These are phyloP conservation scores for Colistium nudipinnis DNA, from an alignment of 2,113 vertebrate genomes.

Conservation along the genomic window DNA sequence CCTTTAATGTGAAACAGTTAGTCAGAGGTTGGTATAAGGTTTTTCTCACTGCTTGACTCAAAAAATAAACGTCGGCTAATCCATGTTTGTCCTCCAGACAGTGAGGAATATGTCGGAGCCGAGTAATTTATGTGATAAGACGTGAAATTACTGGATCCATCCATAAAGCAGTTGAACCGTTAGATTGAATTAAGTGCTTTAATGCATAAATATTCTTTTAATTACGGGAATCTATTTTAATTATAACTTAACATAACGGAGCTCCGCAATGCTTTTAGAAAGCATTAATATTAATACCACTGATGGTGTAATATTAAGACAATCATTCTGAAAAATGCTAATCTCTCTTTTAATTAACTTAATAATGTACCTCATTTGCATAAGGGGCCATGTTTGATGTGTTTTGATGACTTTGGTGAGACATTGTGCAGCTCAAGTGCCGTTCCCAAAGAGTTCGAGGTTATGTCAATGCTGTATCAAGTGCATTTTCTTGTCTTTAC, in stretches of 20 bases:
- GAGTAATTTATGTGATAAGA: not conserved
- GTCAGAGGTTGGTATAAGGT: not conserved
- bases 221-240: not conserved
- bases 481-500: not conserved
- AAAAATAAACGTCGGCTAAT: not conserved
- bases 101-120: not conserved
- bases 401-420: slow-evolving; percentile 35
- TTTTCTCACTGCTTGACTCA: not conserved
- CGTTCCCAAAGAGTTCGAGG: slow-evolving; percentile 10
- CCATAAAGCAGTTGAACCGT: not conserved
- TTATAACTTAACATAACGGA: not conserved
- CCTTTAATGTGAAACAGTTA: slow-evolving; percentile 27
- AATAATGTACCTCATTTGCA: slow-evolving; percentile 33
- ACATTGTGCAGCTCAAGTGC: slow-evolving; percentile 19
- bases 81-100: slow-evolving; percentile 1
- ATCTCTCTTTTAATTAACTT: slow-evolving; percentile 28
- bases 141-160: not conserved
- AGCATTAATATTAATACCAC: slow-evolving; percentile 34
- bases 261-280: slow-evolving; percentile 15
- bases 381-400: slow-evolving; percentile 34
- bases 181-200: not conserved
- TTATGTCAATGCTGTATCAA: not conserved
- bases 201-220: slow-evolving; percentile 9
- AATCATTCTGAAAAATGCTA: slow-evolving; percentile 18
- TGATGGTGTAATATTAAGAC: slow-evolving; percentile 13